Percentiles rank a stretch among this genome's conserved stretches.
Conservation (phyloP, 2,113 vertebrate genomes). For the Globicephala melas region DNA sequence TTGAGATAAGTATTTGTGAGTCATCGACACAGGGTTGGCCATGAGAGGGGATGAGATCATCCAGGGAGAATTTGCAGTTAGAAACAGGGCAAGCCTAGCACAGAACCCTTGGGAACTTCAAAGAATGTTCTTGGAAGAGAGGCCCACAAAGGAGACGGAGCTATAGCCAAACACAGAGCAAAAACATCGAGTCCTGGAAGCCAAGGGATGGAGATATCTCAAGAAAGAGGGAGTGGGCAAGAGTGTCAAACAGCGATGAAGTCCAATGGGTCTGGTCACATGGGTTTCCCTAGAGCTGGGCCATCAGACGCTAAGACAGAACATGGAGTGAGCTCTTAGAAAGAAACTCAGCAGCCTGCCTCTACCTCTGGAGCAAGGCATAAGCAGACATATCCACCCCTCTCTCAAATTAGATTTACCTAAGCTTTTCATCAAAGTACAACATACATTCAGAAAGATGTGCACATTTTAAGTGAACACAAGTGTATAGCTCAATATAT, state of each 20-base stretch:
- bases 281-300: neutral
- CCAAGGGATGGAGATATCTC: neutral
- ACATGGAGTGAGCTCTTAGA: neutral
- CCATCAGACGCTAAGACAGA: neutral
- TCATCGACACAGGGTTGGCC: neutral
- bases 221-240: neutral
- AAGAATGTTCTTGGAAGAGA: conserved; percentile 12
- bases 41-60: neutral
- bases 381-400: neutral
- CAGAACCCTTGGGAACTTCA: neutral
- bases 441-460: neutral
- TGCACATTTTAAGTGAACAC: neutral
- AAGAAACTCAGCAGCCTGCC: neutral
- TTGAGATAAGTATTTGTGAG: neutral
- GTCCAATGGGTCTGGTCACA: neutral
- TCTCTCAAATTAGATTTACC: neutral
- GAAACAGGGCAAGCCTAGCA: neutral
- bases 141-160: neutral
- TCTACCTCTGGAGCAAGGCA: neutral
- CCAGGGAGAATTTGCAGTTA: neutral
- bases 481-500: too few relatives aligned
- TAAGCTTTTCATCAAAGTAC: neutral
- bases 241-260: neutral
- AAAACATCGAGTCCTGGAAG: neutral
- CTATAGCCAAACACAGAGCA: neutral